Evolutionary conservation across 2,888 invertebrate species (phyloP), one percentile per base, ranked within the genome.

Genomic region (Pachycephus smyrnensis): DNA sequence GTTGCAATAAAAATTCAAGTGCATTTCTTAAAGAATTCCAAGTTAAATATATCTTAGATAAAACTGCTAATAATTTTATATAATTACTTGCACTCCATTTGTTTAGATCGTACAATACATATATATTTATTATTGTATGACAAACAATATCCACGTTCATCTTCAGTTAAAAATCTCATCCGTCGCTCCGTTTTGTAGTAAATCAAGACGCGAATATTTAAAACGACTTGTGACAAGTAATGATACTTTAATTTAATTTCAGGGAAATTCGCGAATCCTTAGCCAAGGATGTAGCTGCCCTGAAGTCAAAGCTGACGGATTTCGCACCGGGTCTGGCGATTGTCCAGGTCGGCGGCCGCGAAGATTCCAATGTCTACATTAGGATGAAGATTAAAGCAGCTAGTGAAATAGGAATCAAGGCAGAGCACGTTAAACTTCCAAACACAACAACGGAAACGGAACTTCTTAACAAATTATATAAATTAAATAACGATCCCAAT

Each of bases 301-400:
- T 96, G 81, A 93, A 93, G 75, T 89, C 92, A 77, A 91, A 92
- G 81, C 88, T 94, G 78, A 93, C 95, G 3, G 92, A 93, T 80
- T 97, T 96, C 90, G 91, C 92, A 82, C 96, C 96, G 0, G 95
- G 96, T 23, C 93, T 99, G 83, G 97, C 98, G 33, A 98, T 99
- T 89, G 96, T 99, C 73, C 96, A 99, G 94, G 99, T 99, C 80
- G 99, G 99, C 15, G 96, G 96, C 1, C 94, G 99, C 1, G 98
- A 98, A 91, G 99, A 99, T 92, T 99, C 99, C 73, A 99, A 99
- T 93, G 98, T 99, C 9, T 99, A 99, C 92, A 99, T 99, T 89
- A 94, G 97, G 68, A 98, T 97, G 96, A 99, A 99, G 93, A 94
- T 98, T 78, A 97, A 96, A 91, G 97, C 98, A 0, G 99, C 99